Evolutionary conservation across 2,888 invertebrate species (phyloP), one percentile per base, ranked within the genome.

Genomic region (Apomyelois bistriatella): DNA sequence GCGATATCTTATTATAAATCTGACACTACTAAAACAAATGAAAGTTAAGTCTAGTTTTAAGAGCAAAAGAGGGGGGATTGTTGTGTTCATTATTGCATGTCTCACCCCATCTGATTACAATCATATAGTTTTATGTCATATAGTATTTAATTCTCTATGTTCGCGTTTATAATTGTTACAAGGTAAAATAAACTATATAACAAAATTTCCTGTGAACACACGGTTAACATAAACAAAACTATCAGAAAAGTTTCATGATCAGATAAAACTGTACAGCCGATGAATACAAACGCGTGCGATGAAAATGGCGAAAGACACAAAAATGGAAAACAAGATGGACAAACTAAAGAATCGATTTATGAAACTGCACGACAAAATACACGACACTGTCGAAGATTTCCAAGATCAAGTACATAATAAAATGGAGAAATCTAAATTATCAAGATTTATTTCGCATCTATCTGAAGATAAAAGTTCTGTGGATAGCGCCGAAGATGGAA

Each of bases 401-500:
- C 89, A 88, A 61, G 90, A 88, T 41, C 83, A 87, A 55, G 67
- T 90, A 1, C 89, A 89, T 32, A 78, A 59, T n/a, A 81, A 79
- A 65, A 73, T 85, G 22, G 85, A 87, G 43, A 72, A 64, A 17
- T 80, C 82, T 0, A 78, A 79, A 57, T 55, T 85, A 15, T 73
- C 80, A 0, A 74, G 65, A 56, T 80, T 90, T 2, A 78, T 85
- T 1, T 77, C 86, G 0, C 82, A 88, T 58, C 48, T 85, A 8
- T 81, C 79, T 0, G 86, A 87, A 48, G 88, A 89, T 1, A 74
- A 65, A 55, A 82, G 76, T 65, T 86, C 85, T 1, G 12, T 69
- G 0, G 85, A 82, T 13, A 74, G 74, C 30, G 71, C 42, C 52
- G 59, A 59, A 37, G 59, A 60, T 13, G 55, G 54, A 8, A 57